A percentile compares a stretch with the other conserved stretches of the same genome.
These are phyloP conservation scores for Centropus bengalensis DNA, from an alignment of 2,113 vertebrate genomes.

Conservation along the genomic window DNA sequence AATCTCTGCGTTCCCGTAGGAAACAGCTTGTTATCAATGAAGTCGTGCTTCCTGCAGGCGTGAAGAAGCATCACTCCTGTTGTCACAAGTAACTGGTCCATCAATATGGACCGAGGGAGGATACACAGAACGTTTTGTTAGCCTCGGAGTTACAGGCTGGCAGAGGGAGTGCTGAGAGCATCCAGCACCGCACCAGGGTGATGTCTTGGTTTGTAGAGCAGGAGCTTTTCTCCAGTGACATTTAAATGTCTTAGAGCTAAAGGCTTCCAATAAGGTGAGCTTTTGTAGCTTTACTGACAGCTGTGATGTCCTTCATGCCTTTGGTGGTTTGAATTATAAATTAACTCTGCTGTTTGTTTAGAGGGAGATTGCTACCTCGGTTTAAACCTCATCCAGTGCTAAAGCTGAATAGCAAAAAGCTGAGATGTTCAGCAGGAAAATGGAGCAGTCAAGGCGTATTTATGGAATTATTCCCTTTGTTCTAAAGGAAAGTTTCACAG, in stretches of 20 bases:
- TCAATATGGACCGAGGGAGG: background rate
- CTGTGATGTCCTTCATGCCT: background rate
- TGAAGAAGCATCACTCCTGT: background rate
- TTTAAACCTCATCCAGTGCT: background rate
- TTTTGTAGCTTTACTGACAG: background rate
- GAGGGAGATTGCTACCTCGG: background rate
- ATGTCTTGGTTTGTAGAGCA: background rate
- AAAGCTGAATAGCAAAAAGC: background rate
- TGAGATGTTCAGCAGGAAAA: background rate
- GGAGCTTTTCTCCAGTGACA: conserved; percentile 15
- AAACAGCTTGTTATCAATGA: background rate
- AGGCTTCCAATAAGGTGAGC: background rate
- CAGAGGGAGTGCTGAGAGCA: background rate
- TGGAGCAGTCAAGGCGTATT: background rate
- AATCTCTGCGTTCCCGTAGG: background rate
- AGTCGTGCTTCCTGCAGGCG: background rate
- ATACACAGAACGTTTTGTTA: background rate
- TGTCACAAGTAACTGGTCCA: background rate
- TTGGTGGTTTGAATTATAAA: background rate
- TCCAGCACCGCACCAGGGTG: background rate
- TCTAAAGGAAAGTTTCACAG: background rate
- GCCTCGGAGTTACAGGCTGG: background rate
- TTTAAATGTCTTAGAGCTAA: background rate
- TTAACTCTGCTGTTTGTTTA: background rate
- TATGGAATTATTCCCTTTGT: background rate